These are phyloP conservation scores for Anarrhichthys ocellatus DNA, from an alignment of 2,113 vertebrate genomes.

Conservation along the genomic window DNA sequence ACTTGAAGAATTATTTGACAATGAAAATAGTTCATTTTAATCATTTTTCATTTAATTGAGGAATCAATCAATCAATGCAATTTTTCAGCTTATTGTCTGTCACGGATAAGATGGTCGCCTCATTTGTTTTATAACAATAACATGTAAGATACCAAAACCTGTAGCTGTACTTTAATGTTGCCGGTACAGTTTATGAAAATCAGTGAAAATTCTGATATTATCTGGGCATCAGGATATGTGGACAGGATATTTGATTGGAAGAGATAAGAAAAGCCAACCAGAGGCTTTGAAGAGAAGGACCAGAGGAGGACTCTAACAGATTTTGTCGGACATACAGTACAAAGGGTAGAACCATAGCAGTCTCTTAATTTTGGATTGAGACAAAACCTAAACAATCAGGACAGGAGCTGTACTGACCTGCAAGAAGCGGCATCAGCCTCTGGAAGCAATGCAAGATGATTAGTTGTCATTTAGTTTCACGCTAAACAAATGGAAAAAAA, in stretches of 20 bases:
- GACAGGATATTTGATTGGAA: slow-evolving; percentile 19
- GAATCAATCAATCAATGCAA: not conserved
- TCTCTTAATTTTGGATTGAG: not conserved
- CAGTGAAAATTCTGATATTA: not conserved
- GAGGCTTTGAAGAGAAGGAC: not conserved
- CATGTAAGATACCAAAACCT: not conserved
- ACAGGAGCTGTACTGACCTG: not conserved
- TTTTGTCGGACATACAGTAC: not conserved
- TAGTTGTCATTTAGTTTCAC: not conserved
- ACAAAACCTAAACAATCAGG: not conserved
- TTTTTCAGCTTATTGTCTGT: not conserved
- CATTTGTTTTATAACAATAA: not conserved
- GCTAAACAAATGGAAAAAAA: not conserved
- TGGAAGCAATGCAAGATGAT: slow-evolving; percentile 7
- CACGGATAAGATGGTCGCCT: not conserved
- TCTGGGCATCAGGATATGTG: not conserved
- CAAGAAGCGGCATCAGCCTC: not conserved
- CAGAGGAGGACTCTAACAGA: not conserved
- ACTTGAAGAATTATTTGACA: not conserved
- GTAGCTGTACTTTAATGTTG: not conserved
- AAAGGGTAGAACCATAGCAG: not conserved
- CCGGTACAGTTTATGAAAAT: not conserved
- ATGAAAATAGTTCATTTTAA: not conserved
- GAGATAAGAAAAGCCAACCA: not conserved
- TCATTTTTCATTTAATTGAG: not conserved